These are phyloP conservation scores for Megalurothrips usitatus DNA, from an alignment of 2,888 invertebrate species.

Conservation along the genomic window DNA sequence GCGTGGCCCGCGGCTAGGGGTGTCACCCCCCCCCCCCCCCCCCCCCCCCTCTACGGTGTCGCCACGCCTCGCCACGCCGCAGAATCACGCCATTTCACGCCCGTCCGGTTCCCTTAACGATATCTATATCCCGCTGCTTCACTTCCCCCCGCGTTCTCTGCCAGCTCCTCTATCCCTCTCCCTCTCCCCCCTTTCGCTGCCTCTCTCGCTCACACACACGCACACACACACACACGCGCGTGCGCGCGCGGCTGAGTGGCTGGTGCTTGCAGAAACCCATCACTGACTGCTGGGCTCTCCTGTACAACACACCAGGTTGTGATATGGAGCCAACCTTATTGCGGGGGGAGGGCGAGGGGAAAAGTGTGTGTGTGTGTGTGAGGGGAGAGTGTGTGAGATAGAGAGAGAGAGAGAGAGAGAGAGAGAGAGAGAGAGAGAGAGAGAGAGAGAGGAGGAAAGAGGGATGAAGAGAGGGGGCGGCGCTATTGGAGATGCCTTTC, in stretches of 20 bases:
- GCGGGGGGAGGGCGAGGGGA: too few relatives aligned
- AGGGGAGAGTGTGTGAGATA: too few relatives aligned
- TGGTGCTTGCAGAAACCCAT: not conserved
- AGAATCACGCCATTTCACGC: constrained; percentile 24
- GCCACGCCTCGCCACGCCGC: constrained; percentile 1
- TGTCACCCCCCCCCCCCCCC: not conserved
- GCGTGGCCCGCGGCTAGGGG: not conserved
- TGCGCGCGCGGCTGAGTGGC: not conserved
- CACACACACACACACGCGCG: not conserved
- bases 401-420: too few relatives aligned
- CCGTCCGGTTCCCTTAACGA: constrained; percentile 21
- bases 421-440: too few relatives aligned
- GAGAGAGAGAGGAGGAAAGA: too few relatives aligned
- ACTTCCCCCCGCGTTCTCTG: not conserved
- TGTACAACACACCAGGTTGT: too few relatives aligned
- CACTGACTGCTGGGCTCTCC: not conserved
- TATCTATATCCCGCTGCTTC: not conserved
- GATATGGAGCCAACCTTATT: too few relatives aligned
- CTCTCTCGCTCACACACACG: not conserved
- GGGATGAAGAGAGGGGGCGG: not conserved
- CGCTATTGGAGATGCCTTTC: too few relatives aligned
- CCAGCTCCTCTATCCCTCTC: not conserved
- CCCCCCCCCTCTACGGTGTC: not conserved
- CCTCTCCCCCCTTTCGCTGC: too few relatives aligned
- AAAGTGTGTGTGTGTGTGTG: too few relatives aligned